Evolutionary conservation across 2,113 vertebrate species (phyloP).

Genomic region (Pedetes capensis): DNA sequence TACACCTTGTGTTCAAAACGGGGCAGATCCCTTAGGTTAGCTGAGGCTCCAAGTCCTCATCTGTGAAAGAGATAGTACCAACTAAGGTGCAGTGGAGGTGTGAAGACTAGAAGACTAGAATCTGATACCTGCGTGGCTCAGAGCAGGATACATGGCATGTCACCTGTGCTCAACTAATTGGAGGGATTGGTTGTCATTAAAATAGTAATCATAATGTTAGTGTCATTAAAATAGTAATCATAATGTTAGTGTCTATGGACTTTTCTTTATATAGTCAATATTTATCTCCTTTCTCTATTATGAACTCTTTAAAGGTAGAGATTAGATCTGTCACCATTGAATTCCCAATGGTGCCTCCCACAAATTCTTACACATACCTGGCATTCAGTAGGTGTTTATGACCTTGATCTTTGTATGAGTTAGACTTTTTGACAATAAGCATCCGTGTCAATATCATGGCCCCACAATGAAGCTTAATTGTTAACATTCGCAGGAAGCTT

Average conservation of each 20-base stretch:
- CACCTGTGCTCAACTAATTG: background rate
- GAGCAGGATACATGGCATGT: background rate
- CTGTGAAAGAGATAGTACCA: background rate
- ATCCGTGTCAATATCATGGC: background rate
- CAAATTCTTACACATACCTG: background rate
- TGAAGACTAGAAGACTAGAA: background rate
- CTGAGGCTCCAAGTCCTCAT: background rate
- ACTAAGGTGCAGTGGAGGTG: background rate
- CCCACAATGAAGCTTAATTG: constrained; percentile 10
- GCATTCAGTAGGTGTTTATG: constrained; percentile 6
- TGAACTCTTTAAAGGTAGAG: background rate
- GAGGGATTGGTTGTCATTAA: background rate
- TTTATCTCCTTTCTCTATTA: background rate
- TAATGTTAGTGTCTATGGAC: background rate
- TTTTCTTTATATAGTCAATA: background rate
- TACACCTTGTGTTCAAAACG: background rate
- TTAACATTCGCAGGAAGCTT: constrained; percentile 43
- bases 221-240: background rate
- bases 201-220: background rate
- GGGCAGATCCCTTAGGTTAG: background rate
- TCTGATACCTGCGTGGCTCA: background rate
- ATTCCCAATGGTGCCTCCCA: background rate
- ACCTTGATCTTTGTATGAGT: constrained; percentile 7
- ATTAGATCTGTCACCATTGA: background rate
- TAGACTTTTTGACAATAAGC: background rate